phyloP scores from a whole-genome alignment of 2,888 invertebrate genomes.

The Heteropelma amictum region DNA sequence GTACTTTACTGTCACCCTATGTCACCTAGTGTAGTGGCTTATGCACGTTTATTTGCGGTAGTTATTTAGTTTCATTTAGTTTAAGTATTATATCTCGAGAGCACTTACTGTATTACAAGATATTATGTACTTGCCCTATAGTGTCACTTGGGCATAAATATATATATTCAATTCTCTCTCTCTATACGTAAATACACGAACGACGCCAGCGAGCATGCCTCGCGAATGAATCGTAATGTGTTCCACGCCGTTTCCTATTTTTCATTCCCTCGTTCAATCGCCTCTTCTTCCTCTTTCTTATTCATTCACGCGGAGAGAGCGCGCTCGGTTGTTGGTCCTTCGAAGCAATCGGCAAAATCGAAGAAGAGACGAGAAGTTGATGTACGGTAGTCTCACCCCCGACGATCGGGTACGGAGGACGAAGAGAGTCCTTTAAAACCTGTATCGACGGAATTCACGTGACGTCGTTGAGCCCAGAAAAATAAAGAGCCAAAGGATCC shows the following conservation, averaged over 20 bases:
- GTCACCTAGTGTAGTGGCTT: too few species aligned
- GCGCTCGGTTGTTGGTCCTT: constrained; percentile 47
- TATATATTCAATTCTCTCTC: too few species aligned
- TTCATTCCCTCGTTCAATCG: neutral
- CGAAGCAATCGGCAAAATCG: constrained; percentile 66
- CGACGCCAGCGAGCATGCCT: too few species aligned
- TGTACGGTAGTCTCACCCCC: constrained; percentile 22
- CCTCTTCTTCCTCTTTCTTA: constrained; percentile 49
- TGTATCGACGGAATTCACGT: constrained; percentile 57
- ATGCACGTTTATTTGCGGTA: too few species aligned
- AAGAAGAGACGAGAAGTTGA: constrained; percentile 28
- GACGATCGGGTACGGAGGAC: constrained; percentile 24
- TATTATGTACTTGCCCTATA: too few species aligned
- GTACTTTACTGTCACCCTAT: too few species aligned
- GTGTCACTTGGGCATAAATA: too few species aligned
- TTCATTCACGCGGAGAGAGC: constrained; percentile 67
- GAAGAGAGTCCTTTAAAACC: constrained; percentile 56
- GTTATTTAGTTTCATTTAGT: too few species aligned
- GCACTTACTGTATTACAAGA: too few species aligned
- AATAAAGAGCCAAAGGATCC: neutral
- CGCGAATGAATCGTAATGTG: constrained; percentile 20
- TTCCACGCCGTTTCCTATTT: constrained; percentile 37
- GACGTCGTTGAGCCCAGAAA: constrained; percentile 21
- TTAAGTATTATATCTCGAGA: too few species aligned
- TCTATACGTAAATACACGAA: too few species aligned